phyloP scores from a whole-genome alignment of 2,113 vertebrate genomes.

The Indicator maculatus region DNA sequence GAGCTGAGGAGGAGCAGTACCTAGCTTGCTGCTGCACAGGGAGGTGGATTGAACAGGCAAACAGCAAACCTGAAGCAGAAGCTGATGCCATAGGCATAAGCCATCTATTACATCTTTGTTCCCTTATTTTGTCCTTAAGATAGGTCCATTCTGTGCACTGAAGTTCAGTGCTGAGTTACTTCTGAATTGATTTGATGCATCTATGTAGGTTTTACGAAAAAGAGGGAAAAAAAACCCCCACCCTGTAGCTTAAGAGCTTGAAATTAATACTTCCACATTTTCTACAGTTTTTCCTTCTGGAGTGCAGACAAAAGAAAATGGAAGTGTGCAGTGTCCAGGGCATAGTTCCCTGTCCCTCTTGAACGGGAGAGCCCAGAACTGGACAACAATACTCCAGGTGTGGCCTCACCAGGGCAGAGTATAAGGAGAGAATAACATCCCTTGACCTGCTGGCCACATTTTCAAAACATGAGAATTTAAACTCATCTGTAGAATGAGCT shows the following conservation, averaged over 20 bases:
- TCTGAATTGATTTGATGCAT: neutral
- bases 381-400: no score
- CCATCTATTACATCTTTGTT: neutral
- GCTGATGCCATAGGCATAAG: accelerated
- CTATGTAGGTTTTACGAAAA: accelerated
- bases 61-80: neutral
- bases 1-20: neutral
- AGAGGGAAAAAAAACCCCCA: accelerated
- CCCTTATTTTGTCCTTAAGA: neutral
- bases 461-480: neutral
- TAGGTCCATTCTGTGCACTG: neutral
- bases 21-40: neutral
- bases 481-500: neutral
- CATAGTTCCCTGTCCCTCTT: no score
- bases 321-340: neutral
- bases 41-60: neutral
- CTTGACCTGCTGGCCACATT: neutral
- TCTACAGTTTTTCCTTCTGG: neutral
- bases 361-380: no score
- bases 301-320: neutral
- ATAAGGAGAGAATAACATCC: no score
- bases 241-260: neutral
- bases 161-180: neutral
- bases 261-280: neutral
- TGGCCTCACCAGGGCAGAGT: no score